Evolutionary conservation across 2,113 vertebrate species (phyloP).

Genomic region (Petrocephalus zakoni): DNA sequence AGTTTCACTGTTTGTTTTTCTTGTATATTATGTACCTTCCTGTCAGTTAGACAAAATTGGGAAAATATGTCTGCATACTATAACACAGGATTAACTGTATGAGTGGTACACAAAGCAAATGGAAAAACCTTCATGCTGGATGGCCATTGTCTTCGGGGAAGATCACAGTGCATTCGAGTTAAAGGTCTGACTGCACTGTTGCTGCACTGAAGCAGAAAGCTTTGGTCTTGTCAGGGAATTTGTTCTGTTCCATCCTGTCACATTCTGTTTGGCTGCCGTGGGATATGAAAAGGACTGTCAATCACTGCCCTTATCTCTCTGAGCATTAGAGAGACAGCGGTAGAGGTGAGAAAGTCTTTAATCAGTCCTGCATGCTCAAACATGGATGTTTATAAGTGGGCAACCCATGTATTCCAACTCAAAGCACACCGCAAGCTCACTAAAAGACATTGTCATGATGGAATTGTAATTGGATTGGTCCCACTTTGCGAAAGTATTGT

Average conservation of each 20-base stretch:
- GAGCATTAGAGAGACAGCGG: background rate
- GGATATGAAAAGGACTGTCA: background rate
- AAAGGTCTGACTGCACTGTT: background rate
- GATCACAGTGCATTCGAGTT: background rate
- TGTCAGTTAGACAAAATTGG: background rate
- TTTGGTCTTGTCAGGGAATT: background rate
- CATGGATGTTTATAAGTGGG: background rate
- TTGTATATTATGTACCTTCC: background rate
- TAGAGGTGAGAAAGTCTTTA: background rate
- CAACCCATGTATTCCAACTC: background rate
- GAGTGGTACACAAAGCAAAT: background rate
- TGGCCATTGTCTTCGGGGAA: background rate
- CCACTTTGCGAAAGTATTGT: background rate
- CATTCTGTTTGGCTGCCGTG: background rate
- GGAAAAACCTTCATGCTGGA: background rate
- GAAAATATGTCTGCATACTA: background rate
- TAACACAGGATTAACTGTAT: background rate
- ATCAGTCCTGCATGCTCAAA: background rate
- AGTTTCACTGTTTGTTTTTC: constrained; percentile 1
- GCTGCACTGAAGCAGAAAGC: background rate
- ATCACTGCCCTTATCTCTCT: background rate
- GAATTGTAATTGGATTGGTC: background rate
- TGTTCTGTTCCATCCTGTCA: background rate
- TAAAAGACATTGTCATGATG: background rate
- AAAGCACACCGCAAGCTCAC: background rate